These are phyloP conservation scores for Palaemon carinicauda DNA, from an alignment of 1,140 invertebrate genomes.

Conservation along the genomic window DNA sequence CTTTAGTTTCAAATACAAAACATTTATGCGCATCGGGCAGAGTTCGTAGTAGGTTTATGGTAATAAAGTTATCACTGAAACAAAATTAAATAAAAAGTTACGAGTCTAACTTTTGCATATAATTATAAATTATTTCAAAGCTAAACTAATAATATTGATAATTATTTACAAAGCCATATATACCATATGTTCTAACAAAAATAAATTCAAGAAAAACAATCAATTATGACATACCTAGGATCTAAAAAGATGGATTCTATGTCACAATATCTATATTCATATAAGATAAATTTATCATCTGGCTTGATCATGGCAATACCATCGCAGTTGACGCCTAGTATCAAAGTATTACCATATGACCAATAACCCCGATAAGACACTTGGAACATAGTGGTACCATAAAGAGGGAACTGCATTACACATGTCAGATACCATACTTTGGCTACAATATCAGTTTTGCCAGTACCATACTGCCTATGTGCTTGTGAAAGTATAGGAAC, in stretches of 20 bases:
- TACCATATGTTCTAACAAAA: background rate
- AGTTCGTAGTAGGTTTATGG: constrained; percentile 75
- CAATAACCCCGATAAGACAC: constrained; percentile 92
- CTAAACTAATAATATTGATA: background rate
- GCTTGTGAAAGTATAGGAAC: constrained; percentile 86
- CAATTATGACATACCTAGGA: constrained; percentile 68
- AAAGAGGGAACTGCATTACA: constrained; percentile 96
- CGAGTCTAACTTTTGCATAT: constrained; percentile 12
- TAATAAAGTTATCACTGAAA: constrained; percentile 84
- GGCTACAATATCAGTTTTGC: constrained; percentile 87
- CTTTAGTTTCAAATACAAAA: constrained; percentile 90
- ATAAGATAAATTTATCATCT: constrained; percentile 87
- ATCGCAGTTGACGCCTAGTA: constrained; percentile 90
- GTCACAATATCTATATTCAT: constrained; percentile 87
- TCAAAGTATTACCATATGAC: constrained; percentile 79
- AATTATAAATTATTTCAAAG: background rate
- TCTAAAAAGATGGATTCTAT: constrained; percentile 91
- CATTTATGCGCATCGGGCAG: constrained; percentile 80
- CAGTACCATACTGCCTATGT: constrained; percentile 88
- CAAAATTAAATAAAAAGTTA: background rate
- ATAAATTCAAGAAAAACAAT: background rate
- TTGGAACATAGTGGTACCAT: constrained; percentile 91
- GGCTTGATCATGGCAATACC: constrained; percentile 88
- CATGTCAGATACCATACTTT: constrained; percentile 94
- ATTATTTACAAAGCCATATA: background rate